phyloP scores from a whole-genome alignment of 2,113 vertebrate species.

The Triplophysa siluroides region DNA sequence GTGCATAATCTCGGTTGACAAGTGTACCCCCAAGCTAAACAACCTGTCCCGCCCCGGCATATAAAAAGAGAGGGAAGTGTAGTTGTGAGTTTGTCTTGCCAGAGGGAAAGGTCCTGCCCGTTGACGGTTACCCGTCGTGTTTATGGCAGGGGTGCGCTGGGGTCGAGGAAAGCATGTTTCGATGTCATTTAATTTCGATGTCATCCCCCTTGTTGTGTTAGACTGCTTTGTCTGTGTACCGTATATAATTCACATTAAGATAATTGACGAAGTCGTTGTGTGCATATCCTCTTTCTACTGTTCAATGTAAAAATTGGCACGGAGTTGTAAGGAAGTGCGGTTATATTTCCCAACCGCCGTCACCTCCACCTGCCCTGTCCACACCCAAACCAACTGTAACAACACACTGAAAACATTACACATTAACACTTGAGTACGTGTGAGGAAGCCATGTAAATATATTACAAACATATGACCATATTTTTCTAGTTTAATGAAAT shows the following conservation, averaged over 20 bases:
- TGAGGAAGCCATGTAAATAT: background rate
- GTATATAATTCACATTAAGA: background rate
- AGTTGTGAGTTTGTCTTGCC: background rate
- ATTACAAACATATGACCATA: too few relatives aligned
- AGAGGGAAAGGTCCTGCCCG: background rate
- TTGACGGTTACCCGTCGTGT: slow-evolving; percentile 35
- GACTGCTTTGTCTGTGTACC: background rate
- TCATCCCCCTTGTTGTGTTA: background rate
- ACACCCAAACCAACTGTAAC: slow-evolving; percentile 34
- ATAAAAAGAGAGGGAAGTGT: slow-evolving; percentile 21
- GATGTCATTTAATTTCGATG: background rate
- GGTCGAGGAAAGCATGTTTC: background rate
- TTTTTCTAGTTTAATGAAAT: too few relatives aligned
- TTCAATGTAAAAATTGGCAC: slow-evolving; percentile 10
- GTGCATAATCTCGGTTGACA: slow-evolving; percentile 17
- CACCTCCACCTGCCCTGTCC: slow-evolving; percentile 22
- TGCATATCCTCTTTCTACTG: background rate
- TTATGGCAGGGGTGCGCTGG: slow-evolving; percentile 2
- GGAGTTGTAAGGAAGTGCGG: background rate
- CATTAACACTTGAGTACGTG: background rate
- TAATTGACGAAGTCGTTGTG: background rate
- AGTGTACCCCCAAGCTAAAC: slow-evolving; percentile 41
- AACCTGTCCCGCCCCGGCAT: slow-evolving; percentile 24
- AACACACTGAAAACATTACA: background rate
- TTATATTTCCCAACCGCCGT: slow-evolving; percentile 32